phyloP scores from a whole-genome alignment of 2,888 invertebrate genomes.

The Clepsis dumicolana region DNA sequence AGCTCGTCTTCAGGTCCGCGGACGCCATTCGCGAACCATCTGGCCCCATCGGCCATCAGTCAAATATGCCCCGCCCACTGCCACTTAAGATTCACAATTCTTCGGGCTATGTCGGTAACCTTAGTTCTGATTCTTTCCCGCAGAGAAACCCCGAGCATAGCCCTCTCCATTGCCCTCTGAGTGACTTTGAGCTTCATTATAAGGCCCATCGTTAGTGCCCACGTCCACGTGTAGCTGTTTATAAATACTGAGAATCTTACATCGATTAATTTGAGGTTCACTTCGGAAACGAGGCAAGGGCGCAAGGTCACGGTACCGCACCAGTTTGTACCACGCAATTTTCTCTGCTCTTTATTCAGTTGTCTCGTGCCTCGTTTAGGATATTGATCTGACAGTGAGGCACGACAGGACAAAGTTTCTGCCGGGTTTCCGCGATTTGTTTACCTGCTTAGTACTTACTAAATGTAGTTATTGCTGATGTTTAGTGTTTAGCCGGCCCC shows the following conservation, averaged over 20 bases:
- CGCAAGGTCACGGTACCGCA: slow-evolving; percentile 81
- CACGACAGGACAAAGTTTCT: slow-evolving; percentile 43
- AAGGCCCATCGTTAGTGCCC: no score
- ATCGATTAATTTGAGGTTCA: slow-evolving; percentile 75
- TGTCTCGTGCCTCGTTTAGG: slow-evolving; percentile 56
- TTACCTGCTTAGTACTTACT: slow-evolving; percentile 12
- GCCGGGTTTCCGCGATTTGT: slow-evolving; percentile 28
- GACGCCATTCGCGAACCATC: no score
- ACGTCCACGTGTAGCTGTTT: slow-evolving; percentile 54
- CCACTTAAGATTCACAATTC: no score
- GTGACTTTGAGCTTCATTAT: no score
- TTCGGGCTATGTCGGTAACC: no score
- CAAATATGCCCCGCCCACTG: no score
- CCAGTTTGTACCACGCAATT: slow-evolving; percentile 80
- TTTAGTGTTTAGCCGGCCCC: neutral
- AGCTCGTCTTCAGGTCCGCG: no score
- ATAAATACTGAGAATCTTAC: slow-evolving; percentile 63
- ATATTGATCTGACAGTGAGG: slow-evolving; percentile 50
- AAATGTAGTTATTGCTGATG: slow-evolving; percentile 19
- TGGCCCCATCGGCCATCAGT: no score
- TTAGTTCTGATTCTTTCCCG: no score
- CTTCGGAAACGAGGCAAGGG: slow-evolving; percentile 74
- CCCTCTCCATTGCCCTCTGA: no score
- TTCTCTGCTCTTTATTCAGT: slow-evolving; percentile 63
- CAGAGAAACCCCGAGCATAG: no score